Evolutionary conservation across 1,140 invertebrate species (phyloP), one percentile per base, ranked within the genome.

Genomic region (Drosophila ogumai): DNA sequence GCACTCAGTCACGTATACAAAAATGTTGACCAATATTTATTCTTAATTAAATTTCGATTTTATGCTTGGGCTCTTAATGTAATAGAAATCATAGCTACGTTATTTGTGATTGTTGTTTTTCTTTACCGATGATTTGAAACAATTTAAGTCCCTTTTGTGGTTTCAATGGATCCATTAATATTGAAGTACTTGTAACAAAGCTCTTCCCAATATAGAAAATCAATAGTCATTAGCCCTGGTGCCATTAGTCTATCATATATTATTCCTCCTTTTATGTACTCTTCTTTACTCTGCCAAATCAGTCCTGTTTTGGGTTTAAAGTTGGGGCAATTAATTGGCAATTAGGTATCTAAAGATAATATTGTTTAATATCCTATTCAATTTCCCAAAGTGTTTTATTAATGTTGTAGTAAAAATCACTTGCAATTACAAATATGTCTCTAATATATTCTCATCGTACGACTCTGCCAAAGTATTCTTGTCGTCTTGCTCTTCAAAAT

Each of bases 141-240:
- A 61, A 46, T 25, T 44, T 61, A 19, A 44, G 64, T 22, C 9
- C 22, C 44, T 47, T 63, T 34, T 22, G 34, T 25, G 31, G 41
- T 32, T 22, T 28, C n/a, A 44, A 44, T 13, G 28, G 55, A 10
- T 31, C 12, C 25, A 63, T 63, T 31, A 47, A 46, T 25, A 63
- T 28, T 19, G 38, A 46, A 44, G 31, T 28, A 44, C 40, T 60
- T 13, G 38, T 44, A 22, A 28, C n/a, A 6, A 19, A 46, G 55
- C 56, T 2, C 10, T 38, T 46, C 22, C 41, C 44, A 46, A 61
- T 66, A 66, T 31, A 66, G 63, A 61, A 66, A 66, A 47, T 63
- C 41, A 47, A 63, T 61, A 61, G 36, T 22, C 31, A 65, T 59
- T 65, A 25, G 38, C 15, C 28, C 13, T 4, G 54, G 32, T 22